Evolutionary conservation across 2,797 vertebrate genomes (phyloP), one percentile per base, ranked within the genome.

Genomic region (Arctocebus calabarensis): DNA sequence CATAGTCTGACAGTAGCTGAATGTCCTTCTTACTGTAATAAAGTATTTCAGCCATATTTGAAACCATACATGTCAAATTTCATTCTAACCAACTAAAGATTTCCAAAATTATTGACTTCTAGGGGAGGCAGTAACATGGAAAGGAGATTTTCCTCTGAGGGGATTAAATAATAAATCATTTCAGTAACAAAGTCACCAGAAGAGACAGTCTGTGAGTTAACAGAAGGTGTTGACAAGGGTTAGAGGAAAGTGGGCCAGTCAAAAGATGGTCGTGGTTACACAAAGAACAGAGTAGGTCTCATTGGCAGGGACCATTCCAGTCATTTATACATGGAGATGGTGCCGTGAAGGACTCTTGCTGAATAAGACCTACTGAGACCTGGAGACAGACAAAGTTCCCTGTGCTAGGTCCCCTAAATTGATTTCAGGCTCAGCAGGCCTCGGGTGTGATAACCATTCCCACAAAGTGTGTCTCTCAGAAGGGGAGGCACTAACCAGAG

Each of bases 301-400:
- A 83, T 1, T 32, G 37, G 57, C 5, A 9, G 10, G 12, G n/a
- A 27, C 16, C 16, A 64, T 57, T 57, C 3, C 7, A n/a, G 74
- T 25, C 3, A 4, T 1, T 1, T 19, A 7, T 19, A 16, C n/a
- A 1, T 0, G 23, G 43, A 34, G 40, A 32, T 10, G 22, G n/a
- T 19, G 43, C 55, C 1, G 6, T 22, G 40, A 57, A 37, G 20
- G 29, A 40, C 0, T 10, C n/a, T 70, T 5, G 19, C 11, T 20
- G 29, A 78, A 11, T 27, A 40, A 59, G 55, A 19, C 19, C 84
- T 55, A 1, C 22, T 34, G 52, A 37, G 34, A 61, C 48, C 43
- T 55, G n/a, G 64, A 62, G 82, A 64, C 1, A 22, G 48, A 14
- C 3, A 10, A 25, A 16, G 13, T 4, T 14, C 48, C 48, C 48